Evolutionary conservation across 2,113 vertebrate genomes (phyloP).

Genomic region (Bungarus multicinctus): DNA sequence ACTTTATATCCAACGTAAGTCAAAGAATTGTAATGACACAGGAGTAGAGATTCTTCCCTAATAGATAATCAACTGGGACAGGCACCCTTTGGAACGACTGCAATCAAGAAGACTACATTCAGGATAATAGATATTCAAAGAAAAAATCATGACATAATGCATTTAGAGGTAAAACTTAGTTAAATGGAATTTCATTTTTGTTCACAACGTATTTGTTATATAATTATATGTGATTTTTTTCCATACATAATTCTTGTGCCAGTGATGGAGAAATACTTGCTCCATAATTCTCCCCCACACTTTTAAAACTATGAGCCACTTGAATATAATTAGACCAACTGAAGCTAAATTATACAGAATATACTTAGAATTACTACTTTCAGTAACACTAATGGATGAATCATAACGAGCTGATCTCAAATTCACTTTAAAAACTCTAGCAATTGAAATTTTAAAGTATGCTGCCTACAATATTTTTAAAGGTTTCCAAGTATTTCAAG

Average conservation of each 20-base stretch:
- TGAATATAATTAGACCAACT: not conserved
- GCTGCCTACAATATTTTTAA: not conserved
- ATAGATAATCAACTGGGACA: not conserved
- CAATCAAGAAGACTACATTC: not conserved
- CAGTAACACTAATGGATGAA: not conserved
- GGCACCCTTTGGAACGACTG: too few relatives aligned
- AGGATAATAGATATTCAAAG: not conserved
- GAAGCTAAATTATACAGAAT: not conserved
- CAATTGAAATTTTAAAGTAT: not conserved
- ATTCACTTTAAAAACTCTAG: not conserved
- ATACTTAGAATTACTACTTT: not conserved
- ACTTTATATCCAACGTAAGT: not conserved
- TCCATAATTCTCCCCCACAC: not conserved
- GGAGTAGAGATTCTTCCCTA: too few relatives aligned
- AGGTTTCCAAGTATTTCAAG: not conserved
- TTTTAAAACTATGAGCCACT: not conserved
- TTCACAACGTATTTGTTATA: not conserved
- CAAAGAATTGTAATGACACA: not conserved
- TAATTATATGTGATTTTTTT: not conserved
- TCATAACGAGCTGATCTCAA: not conserved
- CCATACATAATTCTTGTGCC: not conserved
- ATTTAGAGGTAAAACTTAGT: not conserved
- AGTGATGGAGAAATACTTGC: not conserved
- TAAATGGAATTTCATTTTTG: not conserved
- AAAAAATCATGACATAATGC: not conserved